phyloP scores from a whole-genome alignment of 2,113 vertebrate species.

The Neodon shergylaensis region DNA sequence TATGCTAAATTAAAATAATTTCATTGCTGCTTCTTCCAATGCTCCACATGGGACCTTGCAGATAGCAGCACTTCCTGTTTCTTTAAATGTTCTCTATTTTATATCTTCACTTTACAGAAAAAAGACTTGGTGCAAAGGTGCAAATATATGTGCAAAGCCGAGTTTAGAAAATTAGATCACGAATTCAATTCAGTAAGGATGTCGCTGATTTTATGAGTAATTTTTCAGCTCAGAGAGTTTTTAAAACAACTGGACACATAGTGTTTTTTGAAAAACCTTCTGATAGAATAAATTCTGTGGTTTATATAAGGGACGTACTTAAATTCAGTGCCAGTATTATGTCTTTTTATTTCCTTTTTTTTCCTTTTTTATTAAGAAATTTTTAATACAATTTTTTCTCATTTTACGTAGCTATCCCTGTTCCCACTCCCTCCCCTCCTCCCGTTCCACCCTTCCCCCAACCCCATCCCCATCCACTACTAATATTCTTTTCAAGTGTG shows the following conservation, averaged over 20 bases:
- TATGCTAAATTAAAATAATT: slow-evolving; percentile 36
- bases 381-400: too few relatives aligned
- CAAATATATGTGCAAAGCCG: neutral
- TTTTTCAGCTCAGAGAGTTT: neutral
- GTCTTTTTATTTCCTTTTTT: too few relatives aligned
- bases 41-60: neutral
- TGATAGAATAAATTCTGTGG: neutral
- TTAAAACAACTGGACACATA: neutral
- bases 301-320: neutral
- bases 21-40: neutral
- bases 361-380: too few relatives aligned
- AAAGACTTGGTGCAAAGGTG: neutral
- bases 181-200: slow-evolving; percentile 11
- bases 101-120: neutral
- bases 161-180: neutral
- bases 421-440: too few relatives aligned
- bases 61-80: neutral
- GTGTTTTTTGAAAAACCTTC: neutral
- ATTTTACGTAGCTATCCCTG: too few relatives aligned
- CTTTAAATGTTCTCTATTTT: neutral
- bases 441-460: too few relatives aligned
- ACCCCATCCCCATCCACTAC: too few relatives aligned
- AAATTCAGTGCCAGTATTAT: neutral
- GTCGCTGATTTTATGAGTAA: neutral
- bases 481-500: neutral